A percentile compares a stretch with the other conserved stretches of the same genome.
Evolutionary conservation across 2,888 invertebrate genomes (phyloP).

Genomic region (Pomacea canaliculata): DNA sequence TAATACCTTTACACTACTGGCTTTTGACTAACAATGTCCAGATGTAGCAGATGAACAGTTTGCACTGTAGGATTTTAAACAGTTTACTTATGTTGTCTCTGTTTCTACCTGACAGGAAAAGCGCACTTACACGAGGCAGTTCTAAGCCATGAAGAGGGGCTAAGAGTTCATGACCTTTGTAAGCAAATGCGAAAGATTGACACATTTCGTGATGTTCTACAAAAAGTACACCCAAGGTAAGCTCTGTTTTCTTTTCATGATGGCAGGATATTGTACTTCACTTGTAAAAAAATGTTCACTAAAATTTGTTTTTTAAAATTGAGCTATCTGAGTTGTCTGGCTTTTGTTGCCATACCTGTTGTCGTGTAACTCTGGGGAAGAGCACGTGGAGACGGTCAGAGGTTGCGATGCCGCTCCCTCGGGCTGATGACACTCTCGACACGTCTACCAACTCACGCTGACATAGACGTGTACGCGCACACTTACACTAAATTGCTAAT

Average conservation of each 20-base stretch:
- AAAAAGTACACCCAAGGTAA: conserved; percentile 76
- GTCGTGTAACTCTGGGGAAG: no score
- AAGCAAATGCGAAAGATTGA: conserved; percentile 84
- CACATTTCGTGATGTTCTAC: conserved; percentile 79
- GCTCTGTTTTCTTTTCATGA: not conserved
- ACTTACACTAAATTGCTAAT: no score
- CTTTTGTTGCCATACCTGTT: no score
- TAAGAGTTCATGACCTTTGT: conserved; percentile 89
- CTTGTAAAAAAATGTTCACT: no score
- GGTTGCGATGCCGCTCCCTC: no score
- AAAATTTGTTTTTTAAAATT: no score
- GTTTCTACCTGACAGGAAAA: conserved; percentile 74
- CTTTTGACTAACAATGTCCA: no score
- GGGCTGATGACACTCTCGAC: no score
- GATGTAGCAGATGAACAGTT: not conserved
- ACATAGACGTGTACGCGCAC: no score
- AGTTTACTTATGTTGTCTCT: not conserved
- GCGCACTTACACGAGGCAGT: conserved; percentile 88
- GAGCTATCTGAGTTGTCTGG: no score
- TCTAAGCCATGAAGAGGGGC: conserved; percentile 88
- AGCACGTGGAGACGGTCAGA: no score
- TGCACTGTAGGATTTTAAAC: not conserved
- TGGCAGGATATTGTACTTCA: not conserved
- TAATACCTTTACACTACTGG: not conserved
- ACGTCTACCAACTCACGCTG: no score